Evolutionary conservation across 1,140 invertebrate genomes (phyloP).

Genomic region (Drosophila biarmipes): DNA sequence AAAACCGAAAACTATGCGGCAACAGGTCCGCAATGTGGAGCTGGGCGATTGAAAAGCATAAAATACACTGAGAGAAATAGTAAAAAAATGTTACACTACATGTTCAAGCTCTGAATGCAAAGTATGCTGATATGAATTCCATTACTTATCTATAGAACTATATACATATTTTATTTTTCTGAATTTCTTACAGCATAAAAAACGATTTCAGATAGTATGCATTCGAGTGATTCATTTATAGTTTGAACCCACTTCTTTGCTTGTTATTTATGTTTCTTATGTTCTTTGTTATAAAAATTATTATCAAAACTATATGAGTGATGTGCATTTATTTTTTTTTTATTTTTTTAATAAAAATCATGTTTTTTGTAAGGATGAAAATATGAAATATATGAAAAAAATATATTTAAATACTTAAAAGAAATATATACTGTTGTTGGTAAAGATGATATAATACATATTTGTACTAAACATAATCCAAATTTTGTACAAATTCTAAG

Average conservation of each 20-base stretch:
- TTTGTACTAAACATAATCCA: too few species aligned
- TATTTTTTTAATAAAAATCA: not conserved
- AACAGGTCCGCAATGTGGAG: conserved; percentile 61
- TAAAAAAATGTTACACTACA: too few species aligned
- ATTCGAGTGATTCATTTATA: not conserved
- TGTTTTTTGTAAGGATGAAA: too few species aligned
- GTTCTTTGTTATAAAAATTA: not conserved
- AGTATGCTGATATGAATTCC: too few species aligned
- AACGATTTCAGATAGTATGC: not conserved
- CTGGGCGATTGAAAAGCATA: conserved; percentile 23
- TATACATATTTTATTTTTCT: too few species aligned
- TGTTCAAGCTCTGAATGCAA: too few species aligned
- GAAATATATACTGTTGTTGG: too few species aligned
- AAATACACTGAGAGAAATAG: conserved; percentile 9
- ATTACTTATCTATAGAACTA: too few species aligned
- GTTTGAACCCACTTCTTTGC: not conserved
- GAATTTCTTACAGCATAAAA: too few species aligned
- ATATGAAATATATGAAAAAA: not conserved
- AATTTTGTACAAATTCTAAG: too few species aligned
- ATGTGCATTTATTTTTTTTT: not conserved
- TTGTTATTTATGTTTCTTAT: not conserved
- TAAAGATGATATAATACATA: too few species aligned
- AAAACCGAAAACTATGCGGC: conserved; percentile 60
- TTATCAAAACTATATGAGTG: not conserved
- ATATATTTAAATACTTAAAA: not conserved